Evolutionary conservation across 2,888 invertebrate species (phyloP).

Genomic region (Pseudoips prasinana): DNA sequence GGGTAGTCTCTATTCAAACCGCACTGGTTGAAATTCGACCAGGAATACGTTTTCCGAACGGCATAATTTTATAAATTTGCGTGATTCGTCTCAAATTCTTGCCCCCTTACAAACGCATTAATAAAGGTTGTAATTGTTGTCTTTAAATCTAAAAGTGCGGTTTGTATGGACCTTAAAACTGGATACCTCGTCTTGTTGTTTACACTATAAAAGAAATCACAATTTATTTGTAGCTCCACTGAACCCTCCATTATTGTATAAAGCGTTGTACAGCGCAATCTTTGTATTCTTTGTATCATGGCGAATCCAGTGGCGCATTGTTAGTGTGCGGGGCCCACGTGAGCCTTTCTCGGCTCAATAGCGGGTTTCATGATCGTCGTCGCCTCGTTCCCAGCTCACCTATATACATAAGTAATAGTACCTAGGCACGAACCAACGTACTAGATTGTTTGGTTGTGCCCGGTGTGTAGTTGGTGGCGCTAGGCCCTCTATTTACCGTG

Average conservation of each 20-base stretch:
- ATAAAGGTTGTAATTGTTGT: too few species aligned
- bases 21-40: too few species aligned
- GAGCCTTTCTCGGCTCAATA: slow-evolving; percentile 39
- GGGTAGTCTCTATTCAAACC: too few species aligned
- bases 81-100: too few species aligned
- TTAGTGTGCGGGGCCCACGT: slow-evolving; percentile 31
- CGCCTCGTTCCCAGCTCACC: slow-evolving; percentile 44
- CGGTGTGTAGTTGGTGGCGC: slow-evolving; percentile 34
- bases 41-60: too few species aligned
- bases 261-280: slow-evolving; percentile 10
- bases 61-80: too few species aligned
- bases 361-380: slow-evolving; percentile 48
- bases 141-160: too few species aligned
- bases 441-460: slow-evolving; percentile 29
- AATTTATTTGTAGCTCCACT: too few species aligned
- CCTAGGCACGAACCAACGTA: slow-evolving; percentile 7
- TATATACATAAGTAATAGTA: slow-evolving; percentile 35
- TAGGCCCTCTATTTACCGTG: slow-evolving; percentile 50
- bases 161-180: too few species aligned
- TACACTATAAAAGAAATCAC: too few species aligned
- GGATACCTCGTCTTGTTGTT: too few species aligned
- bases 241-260: not conserved
- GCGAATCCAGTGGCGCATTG: slow-evolving; percentile 24
- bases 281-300: slow-evolving; percentile 9
- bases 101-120: too few species aligned